Evolutionary conservation across 2,113 vertebrate species (phyloP).

Genomic region (Casuarius casuarius): DNA sequence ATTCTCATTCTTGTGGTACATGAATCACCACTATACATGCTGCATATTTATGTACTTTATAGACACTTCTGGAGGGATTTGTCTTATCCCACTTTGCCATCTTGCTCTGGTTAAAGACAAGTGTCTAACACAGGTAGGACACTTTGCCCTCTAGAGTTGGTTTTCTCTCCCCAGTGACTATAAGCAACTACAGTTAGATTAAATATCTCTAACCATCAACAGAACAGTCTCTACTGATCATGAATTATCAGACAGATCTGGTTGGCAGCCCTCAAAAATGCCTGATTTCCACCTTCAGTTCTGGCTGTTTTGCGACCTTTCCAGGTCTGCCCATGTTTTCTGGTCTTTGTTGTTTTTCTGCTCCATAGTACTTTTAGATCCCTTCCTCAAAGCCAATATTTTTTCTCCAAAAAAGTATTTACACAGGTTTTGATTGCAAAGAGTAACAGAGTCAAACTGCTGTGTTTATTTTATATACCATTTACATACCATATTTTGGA

Average conservation of each 20-base stretch:
- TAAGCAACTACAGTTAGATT: neutral
- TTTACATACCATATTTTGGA: neutral
- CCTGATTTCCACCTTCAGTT: neutral
- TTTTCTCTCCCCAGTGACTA: neutral
- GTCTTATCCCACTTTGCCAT: neutral
- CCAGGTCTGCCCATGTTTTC: neutral
- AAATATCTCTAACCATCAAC: neutral
- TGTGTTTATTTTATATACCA: neutral
- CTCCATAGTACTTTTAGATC: neutral
- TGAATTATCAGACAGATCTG: neutral
- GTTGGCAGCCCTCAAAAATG: neutral
- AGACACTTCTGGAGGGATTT: neutral
- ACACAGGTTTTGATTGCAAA: neutral
- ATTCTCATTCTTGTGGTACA: neutral
- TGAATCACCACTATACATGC: neutral
- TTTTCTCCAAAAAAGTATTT: neutral
- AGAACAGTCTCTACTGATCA: neutral
- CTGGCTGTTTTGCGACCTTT: neutral
- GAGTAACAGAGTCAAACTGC: neutral
- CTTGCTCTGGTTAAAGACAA: neutral
- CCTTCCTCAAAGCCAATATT: neutral
- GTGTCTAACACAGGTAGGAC: neutral
- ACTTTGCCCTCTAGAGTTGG: neutral
- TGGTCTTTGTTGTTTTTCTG: neutral
- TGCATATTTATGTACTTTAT: neutral